Evolutionary conservation across 1,140 invertebrate species (phyloP), one percentile per base, ranked within the genome.

Genomic region (Gryon sp.): DNA sequence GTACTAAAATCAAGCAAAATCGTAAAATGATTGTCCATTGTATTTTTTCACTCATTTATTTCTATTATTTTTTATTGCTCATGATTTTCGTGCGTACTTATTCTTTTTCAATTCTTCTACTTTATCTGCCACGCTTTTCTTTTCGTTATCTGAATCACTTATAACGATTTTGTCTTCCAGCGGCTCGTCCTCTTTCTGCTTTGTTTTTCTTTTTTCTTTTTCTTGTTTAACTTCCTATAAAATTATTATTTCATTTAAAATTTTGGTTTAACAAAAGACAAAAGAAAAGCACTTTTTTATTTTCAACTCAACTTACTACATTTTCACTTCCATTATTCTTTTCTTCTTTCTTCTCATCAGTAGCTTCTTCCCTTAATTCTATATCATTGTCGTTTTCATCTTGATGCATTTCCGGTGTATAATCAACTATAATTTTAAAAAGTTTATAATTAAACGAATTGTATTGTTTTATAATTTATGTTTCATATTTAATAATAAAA

Each of bases 181-280:
- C 45, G 88, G 3, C 34, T 85, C 84, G 48, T 83, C 78, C 11
- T 72, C 48, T 26, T 80, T 84, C 86, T 85, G 88, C n/a, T 12
- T 28, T 65, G 9, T 48, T 45, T 57, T 84, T 85, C 0, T 82
- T 69, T 66, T 14, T 74, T 60, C 30, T 69, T 41, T 19, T 53
- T n/a, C 18, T 38, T 62, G 19, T 74, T 52, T 9, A 34, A 7
- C 22, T 1, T 43, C n/a, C n/a, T n/a, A n/a, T n/a, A n/a, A n/a
- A n/a, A n/a, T n/a, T n/a, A n/a, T n/a, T n/a, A n/a, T n/a, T n/a
- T n/a, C n/a, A n/a, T n/a, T n/a, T n/a, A n/a, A n/a, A n/a, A n/a
- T n/a, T n/a, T n/a, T n/a, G n/a, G n/a, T n/a, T n/a, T n/a, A n/a
- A n/a, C n/a, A n/a, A n/a, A n/a, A n/a, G n/a, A n/a, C n/a, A n/a